Conservation (phyloP, 2,888 invertebrate genomes). For the Archips crataeganus region DNA sequence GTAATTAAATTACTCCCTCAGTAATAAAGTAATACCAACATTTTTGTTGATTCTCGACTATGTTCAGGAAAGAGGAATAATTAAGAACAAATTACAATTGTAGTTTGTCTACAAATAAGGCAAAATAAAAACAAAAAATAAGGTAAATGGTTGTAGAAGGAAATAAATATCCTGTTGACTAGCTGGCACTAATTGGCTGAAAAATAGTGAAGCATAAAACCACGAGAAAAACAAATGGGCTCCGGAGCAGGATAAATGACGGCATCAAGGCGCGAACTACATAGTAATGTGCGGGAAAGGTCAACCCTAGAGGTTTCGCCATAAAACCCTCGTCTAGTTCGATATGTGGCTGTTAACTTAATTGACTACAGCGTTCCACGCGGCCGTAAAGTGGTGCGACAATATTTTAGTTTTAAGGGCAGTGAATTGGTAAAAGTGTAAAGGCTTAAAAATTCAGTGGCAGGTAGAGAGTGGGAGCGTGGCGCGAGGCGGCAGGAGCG, state of each 20-base stretch:
- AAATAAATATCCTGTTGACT: constrained; percentile 31
- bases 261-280: constrained; percentile 53
- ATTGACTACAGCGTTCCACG: constrained; percentile 21
- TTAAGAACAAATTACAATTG: neutral
- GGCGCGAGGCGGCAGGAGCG: constrained; percentile 23
- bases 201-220: constrained; percentile 50
- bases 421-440: neutral
- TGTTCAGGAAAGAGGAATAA: neutral
- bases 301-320: constrained; percentile 55
- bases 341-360: constrained; percentile 29
- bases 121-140: constrained; percentile 37
- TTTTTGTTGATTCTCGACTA: neutral
- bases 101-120: constrained; percentile 41
- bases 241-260: constrained; percentile 53
- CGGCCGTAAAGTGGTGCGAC: neutral
- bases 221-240: constrained; percentile 58
- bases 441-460: constrained; percentile 14
- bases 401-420: neutral
- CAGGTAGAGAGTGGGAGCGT: constrained; percentile 19
- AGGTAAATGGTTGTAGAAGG: constrained; percentile 42
- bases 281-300: constrained; percentile 61
- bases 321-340: constrained; percentile 49
- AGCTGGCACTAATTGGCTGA: constrained; percentile 48
- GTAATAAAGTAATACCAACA: neutral
- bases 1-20: constrained; percentile 21